These are phyloP conservation scores for Elgonia sp. DNA, from an alignment of 2,888 invertebrate genomes.

Conservation along the genomic window DNA sequence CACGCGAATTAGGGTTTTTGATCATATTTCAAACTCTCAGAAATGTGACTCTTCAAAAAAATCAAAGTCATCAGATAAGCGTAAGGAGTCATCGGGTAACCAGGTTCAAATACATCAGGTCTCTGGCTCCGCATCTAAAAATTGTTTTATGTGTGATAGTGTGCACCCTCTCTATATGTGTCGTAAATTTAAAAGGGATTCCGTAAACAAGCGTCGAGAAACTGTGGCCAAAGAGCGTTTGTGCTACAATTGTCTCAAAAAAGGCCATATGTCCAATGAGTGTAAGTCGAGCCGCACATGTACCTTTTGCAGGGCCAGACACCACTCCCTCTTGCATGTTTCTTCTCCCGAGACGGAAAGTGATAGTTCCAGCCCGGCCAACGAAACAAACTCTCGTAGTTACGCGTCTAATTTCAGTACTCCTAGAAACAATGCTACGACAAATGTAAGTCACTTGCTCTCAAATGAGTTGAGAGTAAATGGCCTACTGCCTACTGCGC, in stretches of 20 bases:
- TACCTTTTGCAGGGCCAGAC: slow-evolving; percentile 1
- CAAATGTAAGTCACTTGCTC: no score
- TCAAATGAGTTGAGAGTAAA: not conserved
- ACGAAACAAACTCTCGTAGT: not conserved
- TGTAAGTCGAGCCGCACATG: slow-evolving; percentile 16
- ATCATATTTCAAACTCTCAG: not conserved
- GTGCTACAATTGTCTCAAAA: slow-evolving; percentile 18
- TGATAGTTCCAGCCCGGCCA: not conserved
- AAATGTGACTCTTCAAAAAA: not conserved
- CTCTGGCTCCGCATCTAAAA: not conserved
- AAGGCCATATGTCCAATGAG: not conserved
- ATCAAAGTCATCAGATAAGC: not conserved
- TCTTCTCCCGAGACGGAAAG: not conserved
- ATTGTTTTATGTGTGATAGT: slow-evolving; percentile 24
- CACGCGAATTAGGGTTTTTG: slow-evolving; percentile 1
- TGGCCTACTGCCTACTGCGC: slow-evolving; percentile 4
- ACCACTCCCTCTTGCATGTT: slow-evolving; percentile 7
- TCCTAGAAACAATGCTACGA: not conserved
- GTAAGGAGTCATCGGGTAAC: not conserved
- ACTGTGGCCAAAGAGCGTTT: not conserved
- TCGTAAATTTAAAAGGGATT: slow-evolving; percentile 15
- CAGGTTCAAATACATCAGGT: slow-evolving; percentile 2
- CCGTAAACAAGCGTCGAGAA: not conserved
- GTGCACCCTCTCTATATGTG: slow-evolving; percentile 41
- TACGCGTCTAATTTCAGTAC: not conserved